Base-by-base conservation (phyloP, 1,140 invertebrate genomes). In the Trigoniulus corallinus region DNA sequence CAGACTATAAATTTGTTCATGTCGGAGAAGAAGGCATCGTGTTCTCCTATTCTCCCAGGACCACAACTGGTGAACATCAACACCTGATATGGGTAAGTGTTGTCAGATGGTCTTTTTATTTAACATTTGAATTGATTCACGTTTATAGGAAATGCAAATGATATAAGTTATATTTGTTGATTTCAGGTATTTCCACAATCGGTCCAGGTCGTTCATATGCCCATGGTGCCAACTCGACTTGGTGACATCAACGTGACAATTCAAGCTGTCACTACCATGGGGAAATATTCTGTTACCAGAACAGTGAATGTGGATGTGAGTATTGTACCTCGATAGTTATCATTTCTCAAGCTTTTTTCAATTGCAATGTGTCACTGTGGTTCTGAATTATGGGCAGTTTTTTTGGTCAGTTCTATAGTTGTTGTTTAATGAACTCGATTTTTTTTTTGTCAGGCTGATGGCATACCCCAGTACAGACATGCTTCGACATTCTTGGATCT, bases 1-100 rank as follows among this genome's bases (percentile, higher is more conserved):
- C 73, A 0, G 78, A 91, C 61, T 95, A 93, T 64, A 88, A 91
- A 68, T 95, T 94, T 62, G 85, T 97, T 12, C 84, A 93, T 56
- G 89, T 97, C 1, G 89, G 92, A 64, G 80, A 85, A 56, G 78
- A 88, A 62, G 91, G 91, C 45, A 80, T 84, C 52, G 87, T 83
- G 0, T 70, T 77, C 0, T 84, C 83, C 0, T 89, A 89, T 61
- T 81, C 81, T 64, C 88, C 91, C 1, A 71, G 83, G 48, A 91
- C 86, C 20, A 86, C 84, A 1, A 83, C 77, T 61, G 88, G 88
- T 42, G 86, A 94, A 64, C 88, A 93, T 67, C 88, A 95, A 62
- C 91, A 92, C 69, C 84, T 95, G 61, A 76, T 94, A 54, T 92
- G 84, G 72, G 82, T 94, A 87, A 65, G 83, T 34, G 7, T 34